Evolutionary conservation across 2,888 invertebrate species (phyloP), one percentile per base, ranked within the genome.

Genomic region (Leptopterna dolabrata): DNA sequence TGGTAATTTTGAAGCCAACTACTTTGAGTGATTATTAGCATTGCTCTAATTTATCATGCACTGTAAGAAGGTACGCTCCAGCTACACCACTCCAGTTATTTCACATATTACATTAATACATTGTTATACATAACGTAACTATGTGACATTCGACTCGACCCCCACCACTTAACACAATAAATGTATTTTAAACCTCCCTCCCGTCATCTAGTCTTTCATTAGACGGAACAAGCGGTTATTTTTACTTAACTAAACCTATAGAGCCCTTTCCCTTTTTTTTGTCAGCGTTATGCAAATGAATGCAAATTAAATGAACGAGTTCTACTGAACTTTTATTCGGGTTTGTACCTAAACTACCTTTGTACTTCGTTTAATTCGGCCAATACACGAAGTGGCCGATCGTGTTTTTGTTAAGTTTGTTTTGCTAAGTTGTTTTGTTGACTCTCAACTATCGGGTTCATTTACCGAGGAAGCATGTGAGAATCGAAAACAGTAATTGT

Each of bases 291-390:
- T 73, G 73, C 73, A 73, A 73, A 73, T 73, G 30, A n/a, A 73
- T 73, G 73, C 73, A 73, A 73, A 73, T 73, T 73, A 73, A 73
- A 73, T 73, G 73, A 24, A 73, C 73, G 30, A n/a, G 73, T 73
- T 19, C 36, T 30, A 73, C 73, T 63, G 63, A 73, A 73, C 73
- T 73, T 73, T 73, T 73, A 73, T 63, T 63, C 63, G 63, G 63
- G 63, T 27, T 24, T 24, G 63, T 63, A 63, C 9, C 63, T 27
- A 24, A 63, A 63, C 19, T 63, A 63, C 63, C 24, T 11, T 4
- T 36, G 36, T 36, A 63, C 24, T 63, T 19, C 63, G 27, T 63
- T 63, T 19, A 63, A 19, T 9, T 24, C 24, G 63, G 24, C 24
- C 63, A 63, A 24, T 63, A 63, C 19, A 9, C 24, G 63, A 63